Conservation (phyloP, 2,113 vertebrate species). For the Donacobius atricapilla region DNA sequence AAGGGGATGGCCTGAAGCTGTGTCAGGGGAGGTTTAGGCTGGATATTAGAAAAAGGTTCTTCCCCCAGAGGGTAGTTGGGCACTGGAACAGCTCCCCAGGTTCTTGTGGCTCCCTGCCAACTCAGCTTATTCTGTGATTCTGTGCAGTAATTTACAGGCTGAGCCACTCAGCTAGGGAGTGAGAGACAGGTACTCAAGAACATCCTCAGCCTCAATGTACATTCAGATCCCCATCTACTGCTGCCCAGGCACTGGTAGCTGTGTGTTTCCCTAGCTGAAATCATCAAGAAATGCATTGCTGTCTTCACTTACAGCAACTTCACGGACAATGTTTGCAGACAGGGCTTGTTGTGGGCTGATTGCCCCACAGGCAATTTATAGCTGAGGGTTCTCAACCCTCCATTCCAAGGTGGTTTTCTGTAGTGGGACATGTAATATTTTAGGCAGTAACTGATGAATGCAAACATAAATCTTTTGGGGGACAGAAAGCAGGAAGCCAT, state of each 20-base stretch:
- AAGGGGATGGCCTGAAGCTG: not conserved
- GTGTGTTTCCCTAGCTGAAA: not conserved
- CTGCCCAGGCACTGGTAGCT: rapidly evolving
- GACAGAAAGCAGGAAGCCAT: not conserved
- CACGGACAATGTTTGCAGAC: not conserved
- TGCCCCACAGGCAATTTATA: not conserved
- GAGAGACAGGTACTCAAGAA: not conserved
- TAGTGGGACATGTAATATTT: not conserved
- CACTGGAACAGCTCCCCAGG: not conserved
- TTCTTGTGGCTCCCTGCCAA: not conserved
- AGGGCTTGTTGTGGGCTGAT: rapidly evolving
- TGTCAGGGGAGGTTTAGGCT: not conserved
- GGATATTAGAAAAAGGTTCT: not conserved
- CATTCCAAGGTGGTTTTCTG: not conserved
- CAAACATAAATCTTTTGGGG: rapidly evolving
- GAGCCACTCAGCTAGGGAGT: not conserved
- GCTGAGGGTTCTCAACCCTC: not conserved
- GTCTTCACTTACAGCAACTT: not conserved
- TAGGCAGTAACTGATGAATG: not conserved
- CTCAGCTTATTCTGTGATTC: not conserved
- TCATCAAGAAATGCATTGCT: not conserved
- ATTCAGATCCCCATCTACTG: not conserved
- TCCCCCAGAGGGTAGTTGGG: rapidly evolving
- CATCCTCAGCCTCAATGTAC: rapidly evolving
- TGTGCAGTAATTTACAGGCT: not conserved